Percentiles rank a stretch among this genome's conserved stretches.
Evolutionary conservation across 2,113 vertebrate species (phyloP).

Genomic region (Tragelaphus imberbis): DNA sequence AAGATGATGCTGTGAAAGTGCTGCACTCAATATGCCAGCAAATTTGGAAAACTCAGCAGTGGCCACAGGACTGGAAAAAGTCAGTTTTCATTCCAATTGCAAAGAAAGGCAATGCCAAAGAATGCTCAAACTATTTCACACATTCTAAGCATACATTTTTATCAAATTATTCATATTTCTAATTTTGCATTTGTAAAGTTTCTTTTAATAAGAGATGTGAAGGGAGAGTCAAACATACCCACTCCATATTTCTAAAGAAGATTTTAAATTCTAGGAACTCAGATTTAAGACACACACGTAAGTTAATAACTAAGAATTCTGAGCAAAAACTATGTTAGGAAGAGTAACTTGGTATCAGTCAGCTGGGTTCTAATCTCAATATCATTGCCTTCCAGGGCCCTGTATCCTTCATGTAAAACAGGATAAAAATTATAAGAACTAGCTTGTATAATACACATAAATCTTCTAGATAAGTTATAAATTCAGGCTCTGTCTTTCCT

Average conservation of each 20-base stretch:
- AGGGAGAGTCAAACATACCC: not conserved
- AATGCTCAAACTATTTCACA: too few species aligned
- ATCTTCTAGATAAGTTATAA: not conserved
- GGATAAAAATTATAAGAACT: not conserved
- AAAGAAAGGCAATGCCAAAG: too few species aligned
- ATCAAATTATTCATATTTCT: not conserved
- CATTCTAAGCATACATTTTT: not conserved
- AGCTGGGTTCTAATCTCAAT: not conserved
- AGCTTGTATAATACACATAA: not conserved
- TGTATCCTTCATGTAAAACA: not conserved
- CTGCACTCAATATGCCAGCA: too few species aligned
- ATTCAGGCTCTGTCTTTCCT: not conserved
- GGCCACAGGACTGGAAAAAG: too few species aligned
- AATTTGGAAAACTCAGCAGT: too few species aligned
- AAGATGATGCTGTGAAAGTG: too few species aligned
- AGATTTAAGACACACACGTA: not conserved
- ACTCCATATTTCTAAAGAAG: not conserved
- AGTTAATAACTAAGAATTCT: not conserved
- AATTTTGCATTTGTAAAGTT: not conserved
- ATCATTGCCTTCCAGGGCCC: not conserved
- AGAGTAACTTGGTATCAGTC: not conserved
- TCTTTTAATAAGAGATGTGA: not conserved
- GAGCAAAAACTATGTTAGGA: not conserved
- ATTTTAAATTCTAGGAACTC: not conserved
- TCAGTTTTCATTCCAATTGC: too few species aligned